Conservation (phyloP, 2,797 vertebrate species). For the Denticeps clupeoides region DNA sequence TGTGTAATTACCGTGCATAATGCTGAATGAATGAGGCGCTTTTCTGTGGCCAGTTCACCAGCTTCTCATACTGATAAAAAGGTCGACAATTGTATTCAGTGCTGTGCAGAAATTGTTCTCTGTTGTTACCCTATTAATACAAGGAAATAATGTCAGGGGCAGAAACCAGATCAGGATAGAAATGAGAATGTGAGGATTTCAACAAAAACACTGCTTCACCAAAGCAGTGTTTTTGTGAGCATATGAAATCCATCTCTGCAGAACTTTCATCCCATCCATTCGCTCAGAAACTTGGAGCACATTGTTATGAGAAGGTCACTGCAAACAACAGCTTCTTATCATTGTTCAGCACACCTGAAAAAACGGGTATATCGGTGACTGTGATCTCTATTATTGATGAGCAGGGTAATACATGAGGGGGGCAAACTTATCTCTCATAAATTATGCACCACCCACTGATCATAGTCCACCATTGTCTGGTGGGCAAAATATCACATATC, state of each 20-base stretch:
- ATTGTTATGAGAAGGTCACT: slow-evolving; percentile 2
- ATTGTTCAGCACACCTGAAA: slow-evolving; percentile 8
- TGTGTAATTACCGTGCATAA: slow-evolving; percentile 33
- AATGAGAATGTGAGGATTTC: too few species aligned
- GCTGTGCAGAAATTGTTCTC: slow-evolving; percentile 7
- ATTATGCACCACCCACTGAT: slow-evolving; percentile 23
- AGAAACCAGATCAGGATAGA: too few species aligned
- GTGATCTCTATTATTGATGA: slow-evolving; percentile 45
- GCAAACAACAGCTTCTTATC: slow-evolving; percentile 6
- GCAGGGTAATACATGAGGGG: slow-evolving; percentile 31
- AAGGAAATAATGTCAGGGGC: too few species aligned
- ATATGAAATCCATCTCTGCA: too few species aligned
- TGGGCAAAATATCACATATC: background rate
- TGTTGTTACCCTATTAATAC: too few species aligned
- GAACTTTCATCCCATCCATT: too few species aligned
- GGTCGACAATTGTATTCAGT: slow-evolving; percentile 18
- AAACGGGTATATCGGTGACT: slow-evolving; percentile 35
- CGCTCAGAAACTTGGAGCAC: too few species aligned
- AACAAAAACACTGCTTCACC: too few species aligned
- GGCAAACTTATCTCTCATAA: slow-evolving; percentile 26
- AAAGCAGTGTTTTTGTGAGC: too few species aligned
- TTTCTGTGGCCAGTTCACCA: slow-evolving; percentile 17
- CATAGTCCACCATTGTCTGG: background rate
- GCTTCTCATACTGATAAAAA: slow-evolving; percentile 17
- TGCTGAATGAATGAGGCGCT: slow-evolving; percentile 26